Base-by-base conservation (phyloP, 53 echinoderm and acorn worm genomes). In the Luidia sarsii region DNA sequence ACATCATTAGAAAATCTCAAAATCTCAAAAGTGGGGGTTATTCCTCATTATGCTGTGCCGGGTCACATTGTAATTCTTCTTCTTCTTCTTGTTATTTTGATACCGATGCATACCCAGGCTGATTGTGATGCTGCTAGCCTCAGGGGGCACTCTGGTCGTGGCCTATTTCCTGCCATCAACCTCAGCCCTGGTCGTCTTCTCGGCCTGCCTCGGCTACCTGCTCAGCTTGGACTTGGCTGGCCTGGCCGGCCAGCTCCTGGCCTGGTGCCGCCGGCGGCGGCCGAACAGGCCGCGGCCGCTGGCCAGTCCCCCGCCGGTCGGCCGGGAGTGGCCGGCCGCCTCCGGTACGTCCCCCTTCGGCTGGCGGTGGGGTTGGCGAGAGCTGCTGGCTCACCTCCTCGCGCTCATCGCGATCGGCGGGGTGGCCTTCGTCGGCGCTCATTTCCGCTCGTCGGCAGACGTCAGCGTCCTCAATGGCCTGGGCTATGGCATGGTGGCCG, bases 121-220 rank as follows among this genome's bases (percentile, higher is more conserved):
- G 50, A 22, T 83, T 23, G n/a, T 86, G 68, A 94, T 96, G 91
- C 79, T 94, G 1, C 43, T 93, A 20, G 52, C 57, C 5, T 96
- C 97, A 15, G 30, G 65, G 6, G 37, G 65, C 25, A 62, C 69
- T 43, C 69, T 91, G 7, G 67, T 80, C 3, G 71, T 91, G 1
- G 80, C 88, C 38, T 88, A 69, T 56, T 86, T 96, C 52, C 79
- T 90, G 45, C 88, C 90, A 7, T 88, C 96, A 32, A 6, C 43
- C 19, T 41, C 87, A 29, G 85, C 86, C 15, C 62, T 71, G 37
- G 83, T 89, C 35, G 63, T 91, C 52, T 90, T 82, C 83, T 79
- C 88, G 27, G 85, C 91, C 31, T 83, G 91, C 36, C 49, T 73
- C 1, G 97, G 97, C 5, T 94, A 93, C 81, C 67, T 96, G 33